phyloP scores from a whole-genome alignment of 2,888 invertebrate genomes.

The Drosophila gaucha region DNA sequence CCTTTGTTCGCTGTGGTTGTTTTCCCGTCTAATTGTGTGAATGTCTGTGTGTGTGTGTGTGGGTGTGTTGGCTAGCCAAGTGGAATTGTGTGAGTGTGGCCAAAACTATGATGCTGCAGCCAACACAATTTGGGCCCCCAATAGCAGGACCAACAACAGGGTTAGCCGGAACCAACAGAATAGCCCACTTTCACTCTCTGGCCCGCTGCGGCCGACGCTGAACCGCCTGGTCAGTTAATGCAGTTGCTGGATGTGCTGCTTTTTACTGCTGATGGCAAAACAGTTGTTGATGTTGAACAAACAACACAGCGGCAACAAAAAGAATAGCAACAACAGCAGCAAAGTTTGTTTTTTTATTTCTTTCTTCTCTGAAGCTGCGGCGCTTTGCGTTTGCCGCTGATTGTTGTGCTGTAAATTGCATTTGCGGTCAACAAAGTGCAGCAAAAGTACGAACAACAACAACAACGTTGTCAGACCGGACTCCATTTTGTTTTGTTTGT shows the following conservation, averaged over 20 bases:
- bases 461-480: slow-evolving; percentile 14
- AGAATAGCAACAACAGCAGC: slow-evolving; percentile 4
- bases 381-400: slow-evolving; percentile 65
- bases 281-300: slow-evolving; percentile 43
- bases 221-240: slow-evolving; percentile 57
- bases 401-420: slow-evolving; percentile 80
- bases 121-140: slow-evolving; percentile 25
- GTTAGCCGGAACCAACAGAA: slow-evolving; percentile 9
- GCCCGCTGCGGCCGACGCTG: neutral
- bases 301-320: slow-evolving; percentile 18
- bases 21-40: slow-evolving; percentile 25
- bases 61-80: slow-evolving; percentile 22
- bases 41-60: slow-evolving; percentile 14
- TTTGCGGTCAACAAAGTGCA: slow-evolving; percentile 72
- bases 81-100: slow-evolving; percentile 34
- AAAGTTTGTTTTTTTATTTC: slow-evolving; percentile 61
- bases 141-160: slow-evolving; percentile 4
- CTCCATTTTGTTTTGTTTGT: slow-evolving; percentile 22
- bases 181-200: neutral
- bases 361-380: slow-evolving; percentile 41
- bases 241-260: slow-evolving; percentile 41
- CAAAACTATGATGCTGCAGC: slow-evolving; percentile 45
- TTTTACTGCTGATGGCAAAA: slow-evolving; percentile 54
- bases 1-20: slow-evolving; percentile 17
- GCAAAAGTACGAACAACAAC: slow-evolving; percentile 18